Base-by-base conservation (phyloP, 2,113 vertebrate genomes). In the Genyomyrus donnyi region DNA sequence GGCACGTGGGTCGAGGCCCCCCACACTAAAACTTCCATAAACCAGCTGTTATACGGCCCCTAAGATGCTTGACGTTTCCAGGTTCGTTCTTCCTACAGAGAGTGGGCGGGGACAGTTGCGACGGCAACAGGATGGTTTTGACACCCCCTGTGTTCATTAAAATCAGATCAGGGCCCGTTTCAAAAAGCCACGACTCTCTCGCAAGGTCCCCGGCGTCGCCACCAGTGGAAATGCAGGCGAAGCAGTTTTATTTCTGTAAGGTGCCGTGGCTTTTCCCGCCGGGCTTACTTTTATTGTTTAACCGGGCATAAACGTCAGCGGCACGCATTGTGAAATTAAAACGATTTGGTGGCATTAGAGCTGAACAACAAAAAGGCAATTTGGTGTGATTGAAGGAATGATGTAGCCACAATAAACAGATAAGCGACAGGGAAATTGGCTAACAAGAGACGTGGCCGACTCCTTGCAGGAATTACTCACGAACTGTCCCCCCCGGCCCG, bases 291-390 rank as follows among this genome's bases (percentile, higher is more conserved):
- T 45, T 87, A 53, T 53, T 31, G 35, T 88, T 58, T 62, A 88
- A 88, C 87, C 56, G n/a, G 49, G 85, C 85, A 19, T 87, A 87
- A 87, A 62, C 17, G 53, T 66, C 87, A 11, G 39, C 39, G 21
- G 35, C 13, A 17, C 19, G 42, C 56, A 35, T 87, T 27, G 85
- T 35, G 85, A 52, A 87, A 88, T 88, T 88, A 88, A 88, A 45
- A 45, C 52, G 87, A 62, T 88, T 88, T 42, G 6, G 53, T 46
- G 31, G 85, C 27, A 56, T 53, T 53, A 53, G 27, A 62, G 39
- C 53, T 19, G 87, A 62, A 88, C 53, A 88, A 53, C 87, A 66
- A 42, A 88, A 66, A 88, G 87, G 56, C 87, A 62, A 88, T 88
- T 88, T 62, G 52, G 87, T 21, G 17, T 88, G 87, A 88, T 88